phyloP scores from a whole-genome alignment of 2,797 vertebrate genomes.

The Delichon dasypus region DNA sequence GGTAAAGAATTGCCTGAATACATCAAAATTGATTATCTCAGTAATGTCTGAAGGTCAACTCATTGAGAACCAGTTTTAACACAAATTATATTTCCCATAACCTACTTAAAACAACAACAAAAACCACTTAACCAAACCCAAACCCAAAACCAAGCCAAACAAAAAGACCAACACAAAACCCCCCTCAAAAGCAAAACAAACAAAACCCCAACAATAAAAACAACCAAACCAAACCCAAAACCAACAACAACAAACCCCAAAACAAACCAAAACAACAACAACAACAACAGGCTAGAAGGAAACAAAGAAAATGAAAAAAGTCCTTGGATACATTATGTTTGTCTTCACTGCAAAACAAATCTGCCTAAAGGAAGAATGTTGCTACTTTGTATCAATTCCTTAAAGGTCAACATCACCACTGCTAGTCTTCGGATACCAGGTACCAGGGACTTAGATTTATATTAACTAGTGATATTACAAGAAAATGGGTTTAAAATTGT shows the following conservation, averaged over 20 bases:
- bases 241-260: too few relatives aligned
- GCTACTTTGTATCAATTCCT: background rate
- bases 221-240: too few relatives aligned
- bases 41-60: background rate
- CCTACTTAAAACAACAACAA: background rate
- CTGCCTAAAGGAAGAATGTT: background rate
- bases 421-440: background rate
- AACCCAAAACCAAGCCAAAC: too few relatives aligned
- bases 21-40: background rate
- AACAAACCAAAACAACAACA: background rate
- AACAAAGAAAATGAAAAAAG: background rate
- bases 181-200: background rate
- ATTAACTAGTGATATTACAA: background rate
- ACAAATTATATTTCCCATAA: background rate
- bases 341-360: background rate
- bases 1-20: background rate
- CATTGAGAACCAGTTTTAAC: background rate
- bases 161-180: background rate
- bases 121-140: too few relatives aligned
- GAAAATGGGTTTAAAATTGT: background rate
- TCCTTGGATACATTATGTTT: background rate
- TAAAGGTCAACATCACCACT: background rate
- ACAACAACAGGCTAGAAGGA: background rate
- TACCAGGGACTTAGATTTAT: background rate
- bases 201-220: background rate